Conservation (phyloP, 2,113 vertebrate species). For the Ochotona princeps region DNA sequence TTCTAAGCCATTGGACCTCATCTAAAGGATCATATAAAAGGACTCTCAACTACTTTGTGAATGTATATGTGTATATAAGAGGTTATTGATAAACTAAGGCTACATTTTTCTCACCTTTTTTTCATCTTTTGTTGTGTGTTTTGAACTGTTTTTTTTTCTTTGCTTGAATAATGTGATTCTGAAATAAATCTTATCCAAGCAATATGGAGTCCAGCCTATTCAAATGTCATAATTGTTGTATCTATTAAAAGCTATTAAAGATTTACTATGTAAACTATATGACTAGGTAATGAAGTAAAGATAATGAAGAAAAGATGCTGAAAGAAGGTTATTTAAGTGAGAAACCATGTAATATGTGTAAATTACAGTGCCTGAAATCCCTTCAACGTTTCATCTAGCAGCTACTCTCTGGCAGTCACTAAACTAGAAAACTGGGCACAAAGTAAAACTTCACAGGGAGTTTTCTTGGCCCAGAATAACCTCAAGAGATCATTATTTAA, state of each 20-base stretch:
- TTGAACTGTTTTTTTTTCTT: slow-evolving; percentile 35
- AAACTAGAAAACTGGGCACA: slow-evolving; percentile 9
- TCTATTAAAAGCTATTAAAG: slow-evolving; percentile 67
- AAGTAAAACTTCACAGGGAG: background rate
- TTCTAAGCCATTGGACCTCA: slow-evolving; percentile 59
- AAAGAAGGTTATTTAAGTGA: slow-evolving; percentile 56
- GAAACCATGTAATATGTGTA: slow-evolving; percentile 65
- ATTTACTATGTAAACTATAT: slow-evolving; percentile 71
- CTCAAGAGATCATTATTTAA: slow-evolving; percentile 43
- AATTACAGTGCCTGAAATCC: slow-evolving; percentile 52
- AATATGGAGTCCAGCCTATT: slow-evolving; percentile 27
- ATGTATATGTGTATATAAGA: slow-evolving; percentile 89
- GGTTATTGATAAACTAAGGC: slow-evolving; percentile 86
- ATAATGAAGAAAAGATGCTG: slow-evolving; percentile 45
- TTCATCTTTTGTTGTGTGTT: slow-evolving; percentile 55
- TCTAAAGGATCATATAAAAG: slow-evolving; percentile 72
- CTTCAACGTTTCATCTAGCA: slow-evolving; percentile 50
- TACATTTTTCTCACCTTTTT: slow-evolving; percentile 57
- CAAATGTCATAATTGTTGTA: slow-evolving; percentile 64
- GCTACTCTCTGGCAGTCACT: slow-evolving; percentile 1
- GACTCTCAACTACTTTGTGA: slow-evolving; percentile 85
- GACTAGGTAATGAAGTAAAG: slow-evolving; percentile 58
- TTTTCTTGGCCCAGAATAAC: background rate
- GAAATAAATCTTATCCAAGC: slow-evolving; percentile 70
- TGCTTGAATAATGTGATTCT: slow-evolving; percentile 71